Conservation (phyloP, 1,140 invertebrate genomes). For the Euura saliciscinereae region DNA sequence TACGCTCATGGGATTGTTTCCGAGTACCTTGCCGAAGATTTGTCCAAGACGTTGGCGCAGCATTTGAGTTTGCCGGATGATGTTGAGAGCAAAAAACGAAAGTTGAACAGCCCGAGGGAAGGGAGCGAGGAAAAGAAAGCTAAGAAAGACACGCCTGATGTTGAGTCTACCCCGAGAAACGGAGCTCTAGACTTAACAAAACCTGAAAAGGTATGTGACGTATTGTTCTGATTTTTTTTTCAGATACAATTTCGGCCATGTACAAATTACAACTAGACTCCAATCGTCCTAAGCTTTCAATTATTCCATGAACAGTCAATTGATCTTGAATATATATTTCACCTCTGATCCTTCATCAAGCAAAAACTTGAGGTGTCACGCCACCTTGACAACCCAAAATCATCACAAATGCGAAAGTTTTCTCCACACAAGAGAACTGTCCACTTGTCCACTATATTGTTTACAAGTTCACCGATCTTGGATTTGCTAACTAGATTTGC, state of each 20-base stretch:
- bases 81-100: constrained; percentile 65
- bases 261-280: too few relatives aligned
- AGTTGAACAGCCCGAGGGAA: constrained; percentile 52
- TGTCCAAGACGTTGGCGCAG: constrained; percentile 65
- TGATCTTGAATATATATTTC: too few relatives aligned
- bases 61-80: constrained; percentile 68
- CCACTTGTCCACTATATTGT: not conserved
- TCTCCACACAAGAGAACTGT: too few relatives aligned
- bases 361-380: too few relatives aligned
- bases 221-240: too few relatives aligned
- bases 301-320: too few relatives aligned
- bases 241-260: too few relatives aligned
- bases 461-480: constrained; percentile 14
- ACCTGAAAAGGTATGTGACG: constrained; percentile 46
- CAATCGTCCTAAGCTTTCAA: too few relatives aligned
- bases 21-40: constrained; percentile 71
- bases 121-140: constrained; percentile 45
- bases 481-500: too few relatives aligned
- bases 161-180: constrained; percentile 37
- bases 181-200: constrained; percentile 47
- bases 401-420: too few relatives aligned
- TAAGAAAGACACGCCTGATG: constrained; percentile 44
- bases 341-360: too few relatives aligned
- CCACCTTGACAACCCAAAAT: too few relatives aligned
- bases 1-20: constrained; percentile 74